Percentiles rank a stretch among this genome's conserved stretches.
phyloP scores from a whole-genome alignment of 2,888 invertebrate genomes.

The Luperina testacea region DNA sequence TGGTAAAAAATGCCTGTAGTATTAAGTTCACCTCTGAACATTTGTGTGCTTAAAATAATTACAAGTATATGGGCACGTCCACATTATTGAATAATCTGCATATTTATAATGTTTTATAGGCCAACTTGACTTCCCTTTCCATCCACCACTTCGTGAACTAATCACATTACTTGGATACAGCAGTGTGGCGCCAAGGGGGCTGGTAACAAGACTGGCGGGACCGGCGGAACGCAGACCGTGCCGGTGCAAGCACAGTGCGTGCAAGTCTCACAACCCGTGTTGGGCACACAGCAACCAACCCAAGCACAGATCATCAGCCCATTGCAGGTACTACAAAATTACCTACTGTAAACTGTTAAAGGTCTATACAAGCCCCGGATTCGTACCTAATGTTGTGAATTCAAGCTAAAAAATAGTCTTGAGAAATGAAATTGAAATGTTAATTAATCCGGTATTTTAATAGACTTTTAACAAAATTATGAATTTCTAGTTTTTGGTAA shows the following conservation, averaged over 20 bases:
- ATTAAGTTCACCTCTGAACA: background rate
- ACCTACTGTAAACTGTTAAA: conserved; percentile 8
- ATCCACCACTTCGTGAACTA: background rate
- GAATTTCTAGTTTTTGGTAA: background rate
- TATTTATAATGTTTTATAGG: background rate
- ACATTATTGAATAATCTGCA: no score
- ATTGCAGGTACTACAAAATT: conserved; percentile 88
- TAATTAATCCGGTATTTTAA: background rate
- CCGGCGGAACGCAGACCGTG: conserved; percentile 81
- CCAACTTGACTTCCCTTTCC: background rate
- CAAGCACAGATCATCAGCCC: conserved; percentile 94
- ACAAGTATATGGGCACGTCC: no score
- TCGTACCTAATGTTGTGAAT: background rate
- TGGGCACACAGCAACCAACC: conserved; percentile 91
- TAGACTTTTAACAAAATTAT: conserved; percentile 10
- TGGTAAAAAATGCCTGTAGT: no score
- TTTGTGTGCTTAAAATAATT: background rate
- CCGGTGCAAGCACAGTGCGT: conserved; percentile 92
- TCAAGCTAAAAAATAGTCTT: background rate
- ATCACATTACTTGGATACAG: conserved; percentile 10
- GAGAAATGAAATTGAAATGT: background rate
- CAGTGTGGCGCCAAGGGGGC: conserved; percentile 84
- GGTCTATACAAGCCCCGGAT: background rate
- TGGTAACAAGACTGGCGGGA: conserved; percentile 77
- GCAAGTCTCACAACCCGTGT: conserved; percentile 93